Percentiles rank a stretch among this genome's conserved stretches.
phyloP scores from a whole-genome alignment of 1,140 invertebrate species.

The Choristoneura fumiferana region DNA sequence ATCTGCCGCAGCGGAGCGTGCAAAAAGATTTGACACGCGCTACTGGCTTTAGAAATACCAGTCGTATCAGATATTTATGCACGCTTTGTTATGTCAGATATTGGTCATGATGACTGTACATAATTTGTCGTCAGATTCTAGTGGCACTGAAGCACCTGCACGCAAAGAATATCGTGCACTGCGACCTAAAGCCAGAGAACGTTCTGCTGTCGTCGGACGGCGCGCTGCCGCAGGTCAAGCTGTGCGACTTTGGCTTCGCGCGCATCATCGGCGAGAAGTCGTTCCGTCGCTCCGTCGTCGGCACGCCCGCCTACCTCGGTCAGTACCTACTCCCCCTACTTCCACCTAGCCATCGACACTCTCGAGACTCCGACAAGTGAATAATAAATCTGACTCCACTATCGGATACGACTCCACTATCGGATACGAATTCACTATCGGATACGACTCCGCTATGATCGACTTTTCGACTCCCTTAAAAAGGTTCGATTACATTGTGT shows the following conservation, averaged over 20 bases:
- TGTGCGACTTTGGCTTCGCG: slow-evolving; percentile 99
- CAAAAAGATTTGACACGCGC: no score
- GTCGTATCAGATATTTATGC: no score
- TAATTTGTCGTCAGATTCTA: slow-evolving; percentile 91
- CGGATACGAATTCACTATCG: no score
- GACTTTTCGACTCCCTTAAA: no score
- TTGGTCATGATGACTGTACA: slow-evolving; percentile 54
- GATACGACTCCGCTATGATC: no score
- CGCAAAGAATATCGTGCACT: slow-evolving; percentile 98
- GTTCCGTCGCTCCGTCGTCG: slow-evolving; percentile 97
- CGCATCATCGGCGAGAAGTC: slow-evolving; percentile 99
- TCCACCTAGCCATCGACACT: slow-evolving; percentile 98
- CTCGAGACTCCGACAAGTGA: no score
- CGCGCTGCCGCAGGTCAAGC: slow-evolving; percentile 98
- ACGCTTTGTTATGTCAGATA: no score
- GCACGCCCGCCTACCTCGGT: slow-evolving; percentile 98
- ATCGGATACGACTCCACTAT: no score
- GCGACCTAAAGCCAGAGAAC: slow-evolving; percentile 99
- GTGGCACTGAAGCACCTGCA: slow-evolving; percentile 98
- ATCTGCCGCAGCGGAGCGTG: no score
- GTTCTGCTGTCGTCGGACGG: slow-evolving; percentile 95
- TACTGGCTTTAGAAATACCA: no score
- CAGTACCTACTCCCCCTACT: slow-evolving; percentile 95
- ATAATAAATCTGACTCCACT: no score
- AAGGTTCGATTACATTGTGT: no score